Conservation (phyloP, 1,140 invertebrate genomes). For the Neuroterus valhalla region DNA sequence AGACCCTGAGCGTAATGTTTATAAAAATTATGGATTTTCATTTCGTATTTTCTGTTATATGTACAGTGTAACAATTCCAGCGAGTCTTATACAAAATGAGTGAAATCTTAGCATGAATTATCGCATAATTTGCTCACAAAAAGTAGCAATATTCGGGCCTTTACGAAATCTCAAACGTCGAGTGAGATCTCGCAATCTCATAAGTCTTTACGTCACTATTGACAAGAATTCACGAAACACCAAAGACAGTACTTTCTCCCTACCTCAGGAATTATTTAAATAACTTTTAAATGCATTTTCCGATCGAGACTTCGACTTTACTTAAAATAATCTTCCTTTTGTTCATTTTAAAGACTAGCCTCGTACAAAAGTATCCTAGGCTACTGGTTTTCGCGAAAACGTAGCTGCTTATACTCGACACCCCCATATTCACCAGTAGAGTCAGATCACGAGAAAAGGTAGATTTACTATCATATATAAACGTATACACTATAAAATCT, state of each 20-base stretch:
- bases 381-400: no score
- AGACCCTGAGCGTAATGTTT: constrained; percentile 14
- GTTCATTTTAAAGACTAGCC: no score
- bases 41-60: neutral
- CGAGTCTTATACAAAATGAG: constrained; percentile 9
- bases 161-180: constrained; percentile 4
- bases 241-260: neutral
- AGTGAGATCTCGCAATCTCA: no score
- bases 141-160: neutral
- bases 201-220: neutral
- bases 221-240: constrained; percentile 18
- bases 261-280: neutral
- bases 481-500: constrained; percentile 58
- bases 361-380: no score
- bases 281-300: neutral
- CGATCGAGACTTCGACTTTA: neutral
- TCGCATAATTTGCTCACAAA: constrained; percentile 6
- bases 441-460: constrained; percentile 11
- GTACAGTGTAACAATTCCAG: constrained; percentile 12
- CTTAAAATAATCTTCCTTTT: no score
- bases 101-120: neutral
- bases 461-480: constrained; percentile 17
- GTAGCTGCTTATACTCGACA: neutral
- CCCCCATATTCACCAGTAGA: neutral
- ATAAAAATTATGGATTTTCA: constrained; percentile 19